Evolutionary conservation across 1,140 invertebrate genomes (phyloP).

Genomic region (Gryon sp.): DNA sequence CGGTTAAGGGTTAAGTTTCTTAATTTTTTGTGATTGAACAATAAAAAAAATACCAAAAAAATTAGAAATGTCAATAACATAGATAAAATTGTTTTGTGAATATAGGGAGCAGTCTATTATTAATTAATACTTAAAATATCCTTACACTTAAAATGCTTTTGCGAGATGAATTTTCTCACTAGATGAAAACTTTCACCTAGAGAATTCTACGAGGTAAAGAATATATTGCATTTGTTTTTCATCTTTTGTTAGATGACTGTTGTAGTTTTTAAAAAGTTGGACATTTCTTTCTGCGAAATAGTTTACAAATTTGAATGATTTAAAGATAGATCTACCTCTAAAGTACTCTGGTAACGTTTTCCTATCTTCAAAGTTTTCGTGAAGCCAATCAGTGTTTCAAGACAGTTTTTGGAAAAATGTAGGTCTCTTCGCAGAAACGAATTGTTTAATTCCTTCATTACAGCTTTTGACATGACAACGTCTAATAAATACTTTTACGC

Average conservation of each 20-base stretch:
- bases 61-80: too few relatives aligned
- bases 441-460: constrained; percentile 24
- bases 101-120: too few relatives aligned
- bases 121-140: too few relatives aligned
- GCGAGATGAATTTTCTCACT: constrained; percentile 9
- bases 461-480: too few relatives aligned
- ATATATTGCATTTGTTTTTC: constrained; percentile 21
- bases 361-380: constrained; percentile 1
- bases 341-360: background rate
- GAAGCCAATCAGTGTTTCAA: constrained; percentile 3
- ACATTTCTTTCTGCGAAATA: constrained; percentile 10
- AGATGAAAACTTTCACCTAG: constrained; percentile 3
- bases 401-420: background rate
- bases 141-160: constrained; percentile 32
- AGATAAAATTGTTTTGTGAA: too few relatives aligned
- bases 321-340: constrained; percentile 9
- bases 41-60: too few relatives aligned
- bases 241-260: constrained; percentile 28
- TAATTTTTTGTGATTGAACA: too few relatives aligned
- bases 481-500: too few relatives aligned
- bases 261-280: constrained; percentile 26
- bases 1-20: too few relatives aligned
- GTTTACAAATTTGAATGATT: constrained; percentile 21
- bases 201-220: constrained; percentile 16
- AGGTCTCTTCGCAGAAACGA: constrained; percentile 4